A percentile compares a stretch with the other conserved stretches of the same genome.
These are phyloP conservation scores for Drymodes brunneopygia DNA, from an alignment of 2,113 vertebrate species.

Conservation along the genomic window DNA sequence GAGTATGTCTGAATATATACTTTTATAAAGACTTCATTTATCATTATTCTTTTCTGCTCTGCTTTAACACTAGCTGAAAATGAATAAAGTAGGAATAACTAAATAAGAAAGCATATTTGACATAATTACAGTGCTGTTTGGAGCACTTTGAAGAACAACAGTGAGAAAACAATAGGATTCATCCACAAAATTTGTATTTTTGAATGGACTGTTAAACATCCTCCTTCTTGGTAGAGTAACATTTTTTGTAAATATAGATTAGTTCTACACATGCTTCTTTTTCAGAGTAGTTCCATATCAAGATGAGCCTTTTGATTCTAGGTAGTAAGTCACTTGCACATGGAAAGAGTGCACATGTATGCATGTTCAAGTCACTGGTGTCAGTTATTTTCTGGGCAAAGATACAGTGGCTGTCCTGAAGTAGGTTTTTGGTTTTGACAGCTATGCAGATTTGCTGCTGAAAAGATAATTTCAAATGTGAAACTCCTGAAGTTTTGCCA, in stretches of 20 bases:
- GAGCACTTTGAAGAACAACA: background rate
- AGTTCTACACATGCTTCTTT: background rate
- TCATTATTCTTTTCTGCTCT: background rate
- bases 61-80: background rate
- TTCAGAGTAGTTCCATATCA: background rate
- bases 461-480: background rate
- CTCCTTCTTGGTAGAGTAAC: background rate
- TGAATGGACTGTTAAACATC: background rate
- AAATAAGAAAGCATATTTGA: background rate
- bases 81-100: background rate
- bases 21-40: background rate
- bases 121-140: background rate
- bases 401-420: background rate
- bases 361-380: background rate
- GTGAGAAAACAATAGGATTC: background rate
- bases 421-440: conserved; percentile 18
- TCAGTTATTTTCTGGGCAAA: background rate
- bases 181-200: background rate
- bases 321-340: background rate
- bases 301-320: background rate
- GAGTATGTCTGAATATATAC: background rate
- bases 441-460: background rate
- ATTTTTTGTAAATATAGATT: background rate
- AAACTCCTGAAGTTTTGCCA: background rate
- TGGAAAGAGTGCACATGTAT: background rate